Percentiles rank a stretch among this genome's conserved stretches.
Evolutionary conservation across 2,797 vertebrate species (phyloP).

Genomic region (Gymnopithys bicolor): DNA sequence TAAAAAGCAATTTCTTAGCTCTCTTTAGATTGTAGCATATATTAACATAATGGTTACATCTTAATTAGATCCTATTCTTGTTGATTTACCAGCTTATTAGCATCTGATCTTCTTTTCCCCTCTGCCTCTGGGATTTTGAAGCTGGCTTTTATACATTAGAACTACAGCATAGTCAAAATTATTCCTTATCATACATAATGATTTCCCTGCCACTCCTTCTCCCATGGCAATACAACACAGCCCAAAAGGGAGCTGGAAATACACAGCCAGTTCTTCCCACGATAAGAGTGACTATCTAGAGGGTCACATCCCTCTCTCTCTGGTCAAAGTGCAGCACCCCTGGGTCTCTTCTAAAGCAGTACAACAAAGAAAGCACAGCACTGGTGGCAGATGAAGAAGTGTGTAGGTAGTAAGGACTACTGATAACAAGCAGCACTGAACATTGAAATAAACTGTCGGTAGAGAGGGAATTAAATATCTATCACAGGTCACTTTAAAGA

Average conservation of each 20-base stretch:
- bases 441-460: neutral
- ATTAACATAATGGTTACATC: neutral
- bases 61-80: neutral
- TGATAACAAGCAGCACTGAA: neutral
- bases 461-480: neutral
- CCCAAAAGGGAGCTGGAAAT: neutral
- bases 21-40: neutral
- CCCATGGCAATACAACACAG: fast-evolving
- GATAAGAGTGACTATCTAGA: too few relatives aligned
- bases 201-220: neutral
- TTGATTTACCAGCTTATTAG: neutral
- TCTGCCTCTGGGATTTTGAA: neutral
- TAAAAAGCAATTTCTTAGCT: neutral
- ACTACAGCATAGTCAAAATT: neutral
- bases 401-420: neutral
- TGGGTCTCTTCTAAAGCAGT: neutral
- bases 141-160: neutral
- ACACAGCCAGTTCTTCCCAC: neutral
- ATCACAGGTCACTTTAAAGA: neutral
- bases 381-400: neutral
- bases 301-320: neutral
- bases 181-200: neutral
- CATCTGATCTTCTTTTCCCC: neutral
- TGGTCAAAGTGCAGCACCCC: neutral
- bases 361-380: neutral